Percentiles rank a stretch among this genome's conserved stretches.
These are phyloP conservation scores for Diadema setosum DNA, from an alignment of 35 echinoderm and acorn worm species.

Conservation along the genomic window DNA sequence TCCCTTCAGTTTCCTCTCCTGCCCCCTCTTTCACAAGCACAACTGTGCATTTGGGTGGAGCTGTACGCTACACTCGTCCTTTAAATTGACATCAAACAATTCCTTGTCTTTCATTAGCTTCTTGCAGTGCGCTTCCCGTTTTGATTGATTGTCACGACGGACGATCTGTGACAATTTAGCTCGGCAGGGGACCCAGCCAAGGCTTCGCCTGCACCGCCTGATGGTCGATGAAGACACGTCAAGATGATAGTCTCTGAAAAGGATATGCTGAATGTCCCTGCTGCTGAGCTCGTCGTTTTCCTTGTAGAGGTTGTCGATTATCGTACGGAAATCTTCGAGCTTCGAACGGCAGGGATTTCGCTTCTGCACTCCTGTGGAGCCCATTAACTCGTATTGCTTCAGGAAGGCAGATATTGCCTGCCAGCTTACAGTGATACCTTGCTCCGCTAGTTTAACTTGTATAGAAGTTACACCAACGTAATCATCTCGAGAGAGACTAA, in stretches of 20 bases:
- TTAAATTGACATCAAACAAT: too few relatives aligned
- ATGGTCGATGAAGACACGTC: background rate
- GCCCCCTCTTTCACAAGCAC: background rate
- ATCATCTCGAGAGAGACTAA: background rate
- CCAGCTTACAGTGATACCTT: background rate
- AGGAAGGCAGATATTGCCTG: background rate
- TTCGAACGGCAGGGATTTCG: too few relatives aligned
- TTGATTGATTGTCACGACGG: background rate
- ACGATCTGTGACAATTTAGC: background rate
- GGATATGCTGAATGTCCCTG: too few relatives aligned
- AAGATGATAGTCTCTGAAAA: background rate
- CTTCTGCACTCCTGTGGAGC: background rate
- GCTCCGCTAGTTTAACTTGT: background rate
- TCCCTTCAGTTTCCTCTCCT: background rate
- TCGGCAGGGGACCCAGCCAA: background rate
- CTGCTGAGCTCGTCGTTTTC: too few relatives aligned
- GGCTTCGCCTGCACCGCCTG: background rate
- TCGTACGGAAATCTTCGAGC: too few relatives aligned
- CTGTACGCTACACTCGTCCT: background rate
- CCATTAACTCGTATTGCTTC: background rate
- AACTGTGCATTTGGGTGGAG: background rate
- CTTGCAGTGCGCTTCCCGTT: background rate
- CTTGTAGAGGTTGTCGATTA: too few relatives aligned
- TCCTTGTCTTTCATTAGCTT: too few relatives aligned
- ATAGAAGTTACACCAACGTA: background rate